Conservation (phyloP, 1,140 invertebrate genomes). For the Chionoecetes opilio region DNA sequence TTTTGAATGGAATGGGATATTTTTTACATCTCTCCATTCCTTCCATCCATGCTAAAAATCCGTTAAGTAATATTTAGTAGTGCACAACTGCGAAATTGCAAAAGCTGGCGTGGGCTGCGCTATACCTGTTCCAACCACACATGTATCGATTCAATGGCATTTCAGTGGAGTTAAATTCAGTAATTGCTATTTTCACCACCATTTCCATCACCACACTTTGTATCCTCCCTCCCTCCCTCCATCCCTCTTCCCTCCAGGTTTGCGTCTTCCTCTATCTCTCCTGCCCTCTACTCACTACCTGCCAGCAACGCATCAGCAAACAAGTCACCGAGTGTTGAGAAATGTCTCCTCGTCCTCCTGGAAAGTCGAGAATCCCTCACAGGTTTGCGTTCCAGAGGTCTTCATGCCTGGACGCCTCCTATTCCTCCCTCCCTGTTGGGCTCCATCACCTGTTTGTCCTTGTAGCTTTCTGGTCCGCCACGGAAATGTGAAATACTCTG, state of each 20-base stretch:
- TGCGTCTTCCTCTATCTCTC: neutral
- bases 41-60: no score
- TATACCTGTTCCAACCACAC: no score
- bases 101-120: no score
- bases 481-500: neutral
- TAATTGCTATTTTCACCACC: neutral
- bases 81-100: no score
- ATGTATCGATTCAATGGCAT: no score
- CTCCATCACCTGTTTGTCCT: neutral
- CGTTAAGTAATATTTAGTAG: no score
- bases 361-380: constrained; percentile 3
- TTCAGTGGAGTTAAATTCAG: no score
- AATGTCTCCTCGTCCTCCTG: neutral
- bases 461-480: neutral
- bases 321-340: neutral
- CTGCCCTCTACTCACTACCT: neutral
- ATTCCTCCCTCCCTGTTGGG: neutral
- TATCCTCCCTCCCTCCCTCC: neutral
- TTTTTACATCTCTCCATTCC: no score
- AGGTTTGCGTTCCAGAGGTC: neutral
- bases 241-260: neutral
- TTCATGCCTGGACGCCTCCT: neutral
- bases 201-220: neutral
- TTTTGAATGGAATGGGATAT: no score
- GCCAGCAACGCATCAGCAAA: neutral